Conservation (phyloP, 92 coral and sea anemone species). For the Porites evermanni region DNA sequence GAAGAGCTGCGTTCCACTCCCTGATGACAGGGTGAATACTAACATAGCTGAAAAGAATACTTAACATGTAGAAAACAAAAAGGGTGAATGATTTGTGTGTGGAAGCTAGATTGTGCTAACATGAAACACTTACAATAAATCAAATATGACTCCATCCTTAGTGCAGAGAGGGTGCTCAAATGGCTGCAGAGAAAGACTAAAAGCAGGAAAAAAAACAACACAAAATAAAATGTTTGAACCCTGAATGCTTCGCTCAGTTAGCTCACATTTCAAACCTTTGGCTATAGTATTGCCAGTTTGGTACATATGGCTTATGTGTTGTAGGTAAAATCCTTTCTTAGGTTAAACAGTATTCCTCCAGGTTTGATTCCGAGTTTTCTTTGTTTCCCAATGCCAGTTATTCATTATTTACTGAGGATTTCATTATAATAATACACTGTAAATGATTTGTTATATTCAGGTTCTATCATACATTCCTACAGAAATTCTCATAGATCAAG, state of each 20-base stretch:
- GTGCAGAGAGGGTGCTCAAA: slow-evolving; percentile 98
- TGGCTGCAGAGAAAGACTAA: slow-evolving; percentile 95
- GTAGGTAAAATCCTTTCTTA: too few species aligned
- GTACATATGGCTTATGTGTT: too few species aligned
- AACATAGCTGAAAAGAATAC: too few species aligned
- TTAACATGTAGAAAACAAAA: too few species aligned
- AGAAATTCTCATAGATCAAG: background rate
- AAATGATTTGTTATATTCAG: too few species aligned
- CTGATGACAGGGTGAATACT: too few species aligned
- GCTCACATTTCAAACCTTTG: too few species aligned
- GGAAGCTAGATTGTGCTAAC: background rate
- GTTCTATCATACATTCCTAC: too few species aligned
- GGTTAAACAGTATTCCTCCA: background rate
- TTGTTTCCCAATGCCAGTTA: too few species aligned
- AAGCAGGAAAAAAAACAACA: background rate
- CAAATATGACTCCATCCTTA: slow-evolving; percentile 94
- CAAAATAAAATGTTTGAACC: background rate
- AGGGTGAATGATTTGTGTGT: too few species aligned
- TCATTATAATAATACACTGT: background rate
- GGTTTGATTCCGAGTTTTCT: background rate
- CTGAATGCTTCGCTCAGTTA: background rate
- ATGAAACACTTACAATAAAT: slow-evolving; percentile 82
- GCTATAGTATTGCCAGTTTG: background rate
- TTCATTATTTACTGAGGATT: too few species aligned
- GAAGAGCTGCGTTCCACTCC: too few species aligned